Evolutionary conservation across 1,140 invertebrate species (phyloP), one percentile per base, ranked within the genome.

Genomic region (Lethrus apterus): DNA sequence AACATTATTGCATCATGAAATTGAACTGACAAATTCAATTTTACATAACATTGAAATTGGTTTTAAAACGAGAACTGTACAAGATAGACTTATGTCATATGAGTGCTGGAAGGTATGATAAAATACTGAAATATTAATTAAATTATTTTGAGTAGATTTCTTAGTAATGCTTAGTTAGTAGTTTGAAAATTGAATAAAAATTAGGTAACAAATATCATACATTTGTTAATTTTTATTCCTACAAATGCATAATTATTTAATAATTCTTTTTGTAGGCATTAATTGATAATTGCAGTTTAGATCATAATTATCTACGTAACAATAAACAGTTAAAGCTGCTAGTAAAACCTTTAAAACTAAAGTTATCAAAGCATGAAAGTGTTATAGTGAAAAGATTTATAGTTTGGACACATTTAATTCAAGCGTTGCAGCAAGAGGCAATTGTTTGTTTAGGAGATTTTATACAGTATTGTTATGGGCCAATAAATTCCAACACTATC

Each of bases 31-130:
- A 5, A 42, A 42, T 21, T 18, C 23, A 3, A 24, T 42, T 1
- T 13, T 42, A 17, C 21, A 29, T 29, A 26, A 42, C 17, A 13
- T 42, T 29, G 40, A 42, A 29, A 9, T 17, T 42, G 40, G 40
- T 9, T 42, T 42, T 29, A 42, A 42, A 17, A 42, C 21, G 17
- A 42, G 29, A 17, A 42, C 24, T 29, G 40, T 42, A 26, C 11
- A 42, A 42, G 40, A 42, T 29, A 19, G 24, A 8, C 8, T 42
- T 3, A 13, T 29, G 3, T 26, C 40, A 8, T 42, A 26, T 17
- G 40, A 42, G 4, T 42, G 40, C 29, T 42, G 40, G 40, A 42
- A 42, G 40, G 40, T 42, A 29, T 21, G 36, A n/a, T 9, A 21
- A 9, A n/a, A n/a, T n/a, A n/a, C n/a, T n/a, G n/a, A n/a, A n/a